Evolutionary conservation across 2,113 vertebrate genomes (phyloP).

Genomic region (Maccullochella peelii): DNA sequence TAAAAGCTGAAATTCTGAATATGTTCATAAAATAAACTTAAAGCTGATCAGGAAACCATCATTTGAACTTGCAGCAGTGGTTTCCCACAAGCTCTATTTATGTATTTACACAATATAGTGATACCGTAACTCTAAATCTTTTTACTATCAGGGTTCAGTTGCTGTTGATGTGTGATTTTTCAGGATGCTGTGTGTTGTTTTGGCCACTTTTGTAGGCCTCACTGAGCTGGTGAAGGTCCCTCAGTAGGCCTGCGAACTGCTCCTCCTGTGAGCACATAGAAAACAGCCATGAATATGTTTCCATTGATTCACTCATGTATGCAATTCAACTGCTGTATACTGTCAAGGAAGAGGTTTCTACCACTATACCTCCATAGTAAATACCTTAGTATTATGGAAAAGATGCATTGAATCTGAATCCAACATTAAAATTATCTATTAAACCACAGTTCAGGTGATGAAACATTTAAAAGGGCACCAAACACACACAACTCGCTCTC

Average conservation of each 20-base stretch:
- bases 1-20: constrained; percentile 20
- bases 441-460: not conserved
- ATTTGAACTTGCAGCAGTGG: not conserved
- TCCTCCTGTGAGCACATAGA: constrained; percentile 77
- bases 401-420: not conserved
- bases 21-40: not conserved
- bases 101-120: constrained; percentile 15
- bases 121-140: not conserved
- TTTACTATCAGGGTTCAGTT: constrained; percentile 39
- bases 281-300: not conserved
- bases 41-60: not conserved
- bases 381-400: not conserved
- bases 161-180: constrained; percentile 49
- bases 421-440: not conserved
- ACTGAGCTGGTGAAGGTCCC: constrained; percentile 71
- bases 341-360: not conserved
- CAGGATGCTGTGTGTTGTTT: constrained; percentile 54
- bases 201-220: constrained; percentile 49
- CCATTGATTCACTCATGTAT: not conserved
- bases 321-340: not conserved
- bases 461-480: not conserved
- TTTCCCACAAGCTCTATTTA: not conserved
- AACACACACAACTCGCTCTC: not conserved
- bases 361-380: not conserved
- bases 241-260: constrained; percentile 81